Evolutionary conservation across 1,140 invertebrate genomes (phyloP), one percentile per base, ranked within the genome.

Genomic region (Nylanderia fulva): DNA sequence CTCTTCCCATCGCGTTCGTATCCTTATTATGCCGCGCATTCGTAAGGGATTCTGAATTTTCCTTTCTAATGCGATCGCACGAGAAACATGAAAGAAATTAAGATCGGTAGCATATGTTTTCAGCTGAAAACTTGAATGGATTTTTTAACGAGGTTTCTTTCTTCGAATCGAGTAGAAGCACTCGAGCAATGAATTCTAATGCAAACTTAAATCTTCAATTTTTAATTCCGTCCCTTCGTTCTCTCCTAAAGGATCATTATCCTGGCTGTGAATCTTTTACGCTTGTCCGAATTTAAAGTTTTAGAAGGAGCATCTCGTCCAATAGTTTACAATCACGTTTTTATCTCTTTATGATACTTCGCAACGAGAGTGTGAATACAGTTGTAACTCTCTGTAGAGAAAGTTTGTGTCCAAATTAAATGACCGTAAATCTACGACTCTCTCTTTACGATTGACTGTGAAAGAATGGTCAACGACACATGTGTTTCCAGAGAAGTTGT

Each of bases 321-420:
- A 58, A 24, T 21, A 33, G 58, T 71, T n/a, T 27, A 2, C n/a
- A 7, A 24, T 33, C 4, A 11, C 24, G 13, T 68, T 36, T 54
- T 68, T 52, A 1, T 15, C 27, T 69, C 15, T 39, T 69, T 54
- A 15, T 21, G 33, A 3, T 33, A 24, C 66, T 8, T 42, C 18
- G 18, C 52, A 39, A 33, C 24, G 52, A 71, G 71, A 82, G 66
- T 82, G 64, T 11, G 63, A 69, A 69, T 39, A 24, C 24, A 56
- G 52, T 80, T 66, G 7, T 13, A 71, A 56, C 36, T 39, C 29
- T 33, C n/a, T n/a, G n/a, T n/a, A 29, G 77, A 42, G 66, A 82
- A 82, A 82, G 66, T 72, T 58, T 0, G 45, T 18, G n/a, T 68
- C 58, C 29, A 58, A 82, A 82, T 82, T 72, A 58, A 82, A 80